Evolutionary conservation across 2,113 vertebrate genomes (phyloP).

Genomic region (Trematocara variabile): DNA sequence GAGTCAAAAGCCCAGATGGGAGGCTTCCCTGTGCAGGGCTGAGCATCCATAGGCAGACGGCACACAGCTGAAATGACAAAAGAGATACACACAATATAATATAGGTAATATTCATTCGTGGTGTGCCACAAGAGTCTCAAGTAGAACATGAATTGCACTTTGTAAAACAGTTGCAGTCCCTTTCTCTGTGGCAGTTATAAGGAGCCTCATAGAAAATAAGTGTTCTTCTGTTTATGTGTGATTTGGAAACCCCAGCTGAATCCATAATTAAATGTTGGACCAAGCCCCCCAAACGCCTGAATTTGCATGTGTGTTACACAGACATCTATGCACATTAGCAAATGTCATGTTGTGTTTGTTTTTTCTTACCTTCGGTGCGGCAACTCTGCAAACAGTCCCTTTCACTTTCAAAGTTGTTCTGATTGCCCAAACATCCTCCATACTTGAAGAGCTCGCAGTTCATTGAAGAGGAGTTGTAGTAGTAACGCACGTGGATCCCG

Average conservation of each 20-base stretch:
- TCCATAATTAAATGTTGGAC: neutral
- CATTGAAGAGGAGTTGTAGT: slow-evolving; percentile 87
- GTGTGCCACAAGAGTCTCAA: neutral
- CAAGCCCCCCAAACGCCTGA: neutral
- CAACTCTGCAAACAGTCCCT: slow-evolving; percentile 90
- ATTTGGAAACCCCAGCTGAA: neutral
- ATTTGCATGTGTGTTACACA: neutral
- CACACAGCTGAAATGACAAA: slow-evolving; percentile 79
- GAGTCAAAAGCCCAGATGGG: slow-evolving; percentile 82
- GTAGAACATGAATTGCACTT: neutral
- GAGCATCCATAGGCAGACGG: slow-evolving; percentile 76
- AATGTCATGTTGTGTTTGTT: neutral
- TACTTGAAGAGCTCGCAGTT: slow-evolving; percentile 83
- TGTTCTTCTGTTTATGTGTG: neutral
- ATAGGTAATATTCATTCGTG: neutral
- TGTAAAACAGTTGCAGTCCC: neutral
- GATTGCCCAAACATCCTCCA: slow-evolving; percentile 88
- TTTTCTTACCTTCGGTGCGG: slow-evolving; percentile 82
- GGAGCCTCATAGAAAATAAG: neutral
- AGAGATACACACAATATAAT: neutral
- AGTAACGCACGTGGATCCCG: slow-evolving; percentile 69
- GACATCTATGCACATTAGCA: neutral
- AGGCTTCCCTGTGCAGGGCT: slow-evolving; percentile 59
- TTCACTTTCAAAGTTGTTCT: slow-evolving; percentile 85
- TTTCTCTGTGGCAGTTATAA: neutral